Base-by-base conservation (phyloP, 2,797 vertebrate genomes). In the Cebuella pygmaea region DNA sequence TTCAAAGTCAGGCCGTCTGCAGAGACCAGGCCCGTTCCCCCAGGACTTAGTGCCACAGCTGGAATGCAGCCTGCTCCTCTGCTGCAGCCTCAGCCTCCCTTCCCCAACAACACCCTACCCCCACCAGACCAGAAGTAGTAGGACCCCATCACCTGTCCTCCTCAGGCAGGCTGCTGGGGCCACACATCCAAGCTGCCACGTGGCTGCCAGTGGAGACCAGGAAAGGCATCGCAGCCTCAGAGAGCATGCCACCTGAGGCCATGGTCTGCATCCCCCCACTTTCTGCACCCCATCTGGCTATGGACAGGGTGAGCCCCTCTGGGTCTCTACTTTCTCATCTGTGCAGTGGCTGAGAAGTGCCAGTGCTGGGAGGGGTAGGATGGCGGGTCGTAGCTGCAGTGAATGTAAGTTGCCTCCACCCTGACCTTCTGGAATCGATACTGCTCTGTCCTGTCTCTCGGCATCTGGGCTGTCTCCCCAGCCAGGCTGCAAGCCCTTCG, bases 1-100 rank as follows among this genome's bases (percentile, higher is more conserved):
- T 98, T 98, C 98, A 98, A 95, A 94, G 72, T 90, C 52, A 94
- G 85, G n/a, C 89, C 74, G 5, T 95, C 83, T 93, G 88, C 97
- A 96, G 95, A 67, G 70, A 79, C 92, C 90, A 0, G 1, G 88
- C 55, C 88, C 9, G 0, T 14, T 95, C 91, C 46, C 52, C 75
- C 19, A 39, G 24, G 81, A 82, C 74, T 55, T 5, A 10, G 9
- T 4, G 41, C 83, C 0, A 0, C 33, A 57, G 90, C 46, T 93
- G 83, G 17, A 48, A 57, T 1, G 75, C 17, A 2, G 22, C 67
- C 13, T 5, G 19, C 72, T 75, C 67, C 82, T 67, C 55, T 12
- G 10, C 55, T 6, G 10, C 2, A 4, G 27, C 44, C 76, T 70
- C 2, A 0, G 27, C 26, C 7, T 1, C 74, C 36, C 50, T 57